Conservation (phyloP, 1,140 invertebrate genomes). For the Drosophila paulistorum region DNA sequence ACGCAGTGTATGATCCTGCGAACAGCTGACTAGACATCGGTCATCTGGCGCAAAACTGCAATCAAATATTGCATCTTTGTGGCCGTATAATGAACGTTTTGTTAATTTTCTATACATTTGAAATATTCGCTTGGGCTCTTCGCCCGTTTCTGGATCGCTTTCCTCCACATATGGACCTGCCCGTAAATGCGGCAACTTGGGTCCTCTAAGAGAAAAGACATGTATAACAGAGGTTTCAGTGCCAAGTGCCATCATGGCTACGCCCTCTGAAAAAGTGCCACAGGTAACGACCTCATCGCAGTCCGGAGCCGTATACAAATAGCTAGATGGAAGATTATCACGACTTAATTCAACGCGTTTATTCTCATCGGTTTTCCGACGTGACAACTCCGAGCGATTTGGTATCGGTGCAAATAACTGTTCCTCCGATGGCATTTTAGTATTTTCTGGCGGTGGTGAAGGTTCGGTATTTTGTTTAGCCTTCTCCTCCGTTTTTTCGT, state of each 20-base stretch:
- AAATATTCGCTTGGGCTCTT: constrained; percentile 42
- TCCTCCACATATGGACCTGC: constrained; percentile 18
- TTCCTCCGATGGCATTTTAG: constrained; percentile 25
- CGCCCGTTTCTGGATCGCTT: constrained; percentile 26
- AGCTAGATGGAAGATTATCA: constrained; percentile 41
- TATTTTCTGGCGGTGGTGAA: background rate
- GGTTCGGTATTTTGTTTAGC: constrained; percentile 26
- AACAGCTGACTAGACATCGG: constrained; percentile 48
- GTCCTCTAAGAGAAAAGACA: constrained; percentile 44
- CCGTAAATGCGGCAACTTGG: constrained; percentile 49
- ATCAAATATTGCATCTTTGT: constrained; percentile 41
- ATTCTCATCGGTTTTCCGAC: constrained; percentile 42
- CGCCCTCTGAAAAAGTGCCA: constrained; percentile 45
- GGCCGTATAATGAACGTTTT: constrained; percentile 40
- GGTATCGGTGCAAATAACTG: constrained; percentile 33
- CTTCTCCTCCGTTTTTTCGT: background rate
- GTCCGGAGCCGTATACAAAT: constrained; percentile 31
- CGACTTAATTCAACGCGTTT: constrained; percentile 34
- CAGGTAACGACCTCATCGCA: constrained; percentile 43
- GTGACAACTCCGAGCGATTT: constrained; percentile 40
- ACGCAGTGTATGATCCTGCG: constrained; percentile 49
- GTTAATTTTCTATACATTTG: constrained; percentile 27
- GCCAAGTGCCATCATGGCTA: constrained; percentile 45
- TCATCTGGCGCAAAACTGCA: constrained; percentile 48
- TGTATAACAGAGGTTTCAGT: constrained; percentile 33